A percentile compares a stretch with the other conserved stretches of the same genome.
phyloP scores from a whole-genome alignment of 2,888 invertebrate species.

The Tubulanus polymorphus region DNA sequence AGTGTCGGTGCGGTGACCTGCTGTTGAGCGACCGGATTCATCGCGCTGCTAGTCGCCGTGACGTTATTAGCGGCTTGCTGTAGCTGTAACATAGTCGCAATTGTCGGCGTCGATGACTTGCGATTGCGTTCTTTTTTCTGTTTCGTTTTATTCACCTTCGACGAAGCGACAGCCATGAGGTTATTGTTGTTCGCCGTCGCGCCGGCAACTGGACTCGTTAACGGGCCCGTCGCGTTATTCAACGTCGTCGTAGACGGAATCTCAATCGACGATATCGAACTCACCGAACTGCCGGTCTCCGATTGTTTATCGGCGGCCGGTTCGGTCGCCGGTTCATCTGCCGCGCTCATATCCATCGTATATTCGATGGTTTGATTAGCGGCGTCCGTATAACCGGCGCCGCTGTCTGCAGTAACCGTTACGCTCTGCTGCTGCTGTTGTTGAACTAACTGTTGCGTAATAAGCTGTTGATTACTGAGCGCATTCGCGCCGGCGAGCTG shows the following conservation, averaged over 20 bases:
- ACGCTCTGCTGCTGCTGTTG: neutral
- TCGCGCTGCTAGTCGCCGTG: conserved; percentile 13
- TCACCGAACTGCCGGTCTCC: neutral
- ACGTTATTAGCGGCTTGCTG: conserved; percentile 8
- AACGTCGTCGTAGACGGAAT: too few species aligned
- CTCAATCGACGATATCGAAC: neutral
- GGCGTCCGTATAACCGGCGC: too few species aligned
- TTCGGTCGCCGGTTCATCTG: too few species aligned
- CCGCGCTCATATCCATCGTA: neutral
- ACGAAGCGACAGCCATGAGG: neutral
- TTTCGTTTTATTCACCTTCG: neutral
- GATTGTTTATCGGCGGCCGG: neutral
- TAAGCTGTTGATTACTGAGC: neutral
- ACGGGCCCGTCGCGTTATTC: too few species aligned
- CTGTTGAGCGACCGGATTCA: conserved; percentile 1
- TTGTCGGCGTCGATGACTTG: conserved; percentile 66
- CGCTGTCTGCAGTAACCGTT: neutral
- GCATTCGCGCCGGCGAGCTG: neutral
- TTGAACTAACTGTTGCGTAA: too few species aligned
- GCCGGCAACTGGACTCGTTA: too few species aligned
- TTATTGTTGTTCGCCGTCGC: too few species aligned
- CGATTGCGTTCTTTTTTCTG: conserved; percentile 57
- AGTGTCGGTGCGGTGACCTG: neutral
- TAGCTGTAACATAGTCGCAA: conserved; percentile 59
- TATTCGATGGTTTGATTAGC: neutral